Evolutionary conservation across 2,888 invertebrate species (phyloP), one percentile per base, ranked within the genome.

Genomic region (Crossocerus cetratus): DNA sequence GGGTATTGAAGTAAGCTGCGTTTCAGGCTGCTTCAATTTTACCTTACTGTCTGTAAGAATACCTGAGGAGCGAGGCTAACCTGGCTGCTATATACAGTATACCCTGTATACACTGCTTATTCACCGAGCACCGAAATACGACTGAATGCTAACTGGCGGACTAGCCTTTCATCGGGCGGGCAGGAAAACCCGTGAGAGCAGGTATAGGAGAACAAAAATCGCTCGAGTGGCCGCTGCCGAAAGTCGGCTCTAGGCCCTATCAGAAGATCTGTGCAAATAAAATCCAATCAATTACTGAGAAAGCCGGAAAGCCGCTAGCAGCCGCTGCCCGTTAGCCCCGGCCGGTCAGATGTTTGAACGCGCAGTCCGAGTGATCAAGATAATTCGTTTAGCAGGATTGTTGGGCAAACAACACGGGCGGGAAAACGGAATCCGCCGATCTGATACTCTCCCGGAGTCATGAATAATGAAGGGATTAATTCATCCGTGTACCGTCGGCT

Each of bases 321-420:
- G 32, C 32, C 32, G 5, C 11, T 32, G 5, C 32, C 32, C 32
- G 2, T 32, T 32, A 8, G 23, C 23, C 23, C 23, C 2, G 11
- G 32, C 32, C 3, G 32, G 5, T 32, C 32, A 53, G 59, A 66
- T 77, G 67, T 80, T 77, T 76, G 66, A 59, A 67, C 65, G 72
- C 60, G 55, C 68, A 64, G 23, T 61, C 68, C 60, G 71, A 67
- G 71, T 74, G 81, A 81, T 81, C 81, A 77, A 71, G 81, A 81
- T 77, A 81, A 78, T 69, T 72, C 72, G 74, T 69, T 81, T 81
- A 78, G 56, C 72, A 68, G 64, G 81, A 81, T 78, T 78, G 77
- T 68, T 73, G 68, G 61, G 61, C 81, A 78, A 81, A 81, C 78
- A 78, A 56, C 45, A 60, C 16, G 0, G 49, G 4, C 13, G 5